Evolutionary conservation across 2,113 vertebrate species (phyloP), one percentile per base, ranked within the genome.

Genomic region (Rhinoptilus africanus): DNA sequence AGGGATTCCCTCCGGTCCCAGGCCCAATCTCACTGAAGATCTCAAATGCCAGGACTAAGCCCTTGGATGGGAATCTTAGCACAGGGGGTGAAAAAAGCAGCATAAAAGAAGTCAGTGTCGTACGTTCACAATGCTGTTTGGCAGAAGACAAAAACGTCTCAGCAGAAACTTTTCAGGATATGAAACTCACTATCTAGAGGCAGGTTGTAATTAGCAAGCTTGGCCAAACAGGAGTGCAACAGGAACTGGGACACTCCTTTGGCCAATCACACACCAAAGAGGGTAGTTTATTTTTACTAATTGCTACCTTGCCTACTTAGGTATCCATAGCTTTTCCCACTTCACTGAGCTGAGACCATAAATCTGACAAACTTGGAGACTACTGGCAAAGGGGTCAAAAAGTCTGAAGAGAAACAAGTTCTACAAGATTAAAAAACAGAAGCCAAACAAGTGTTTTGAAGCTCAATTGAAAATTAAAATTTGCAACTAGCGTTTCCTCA

Each of bases 381-480:
- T 74, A 50, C 47, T 59, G 69, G 15, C 48, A 75, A 92, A 75
- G 14, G 7, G 95, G 81, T 90, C 86, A 93, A 92, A 75, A 51
- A 73, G 53, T 83, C 79, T 93, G 90, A 92, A 50, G 19, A 94
- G 54, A 83, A 96, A 96, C 88, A 88, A 77, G 91, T 57, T 96
- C 87, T 79, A 75, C 51, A 64, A 79, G 83, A 69, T 41, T 66
- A 88, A 81, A 95, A 94, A 66, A 8, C 35, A 92, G 47, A 97
- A 96, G 26, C 30, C 93, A 77, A 72, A 56, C 10, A 69, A 72
- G 27, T 30, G 35, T 53, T 89, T 72, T 13, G 3, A 95, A 96
- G 34, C 78, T 21, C 43, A 88, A 37, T 56, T 85, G 90, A 89
- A 86, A 67, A 74, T 43, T 60, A 90, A 91, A 53, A 91, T 95